Evolutionary conservation across 2,797 vertebrate species (phyloP).

Genomic region (Alca torda): DNA sequence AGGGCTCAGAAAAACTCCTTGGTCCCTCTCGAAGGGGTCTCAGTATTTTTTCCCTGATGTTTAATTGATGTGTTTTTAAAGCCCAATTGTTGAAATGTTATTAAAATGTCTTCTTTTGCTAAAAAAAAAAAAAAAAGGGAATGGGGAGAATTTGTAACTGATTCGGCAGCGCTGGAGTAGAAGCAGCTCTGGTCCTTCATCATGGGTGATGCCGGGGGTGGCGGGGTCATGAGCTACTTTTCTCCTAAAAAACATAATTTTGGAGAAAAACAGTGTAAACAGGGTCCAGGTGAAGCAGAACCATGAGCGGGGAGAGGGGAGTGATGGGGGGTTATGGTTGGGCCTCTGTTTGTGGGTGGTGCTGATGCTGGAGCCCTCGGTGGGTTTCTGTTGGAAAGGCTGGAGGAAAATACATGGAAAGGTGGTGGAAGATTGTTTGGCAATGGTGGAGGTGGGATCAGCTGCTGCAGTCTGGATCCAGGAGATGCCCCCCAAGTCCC

Average conservation of each 20-base stretch:
- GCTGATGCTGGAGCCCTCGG: background rate
- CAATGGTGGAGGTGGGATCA: background rate
- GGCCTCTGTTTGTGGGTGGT: background rate
- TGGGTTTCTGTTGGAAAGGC: background rate
- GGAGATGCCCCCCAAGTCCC: background rate
- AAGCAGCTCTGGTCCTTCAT: rapidly evolving
- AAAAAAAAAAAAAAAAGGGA: background rate
- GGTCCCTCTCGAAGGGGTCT: no score
- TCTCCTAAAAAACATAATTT: background rate
- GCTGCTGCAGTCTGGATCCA: background rate
- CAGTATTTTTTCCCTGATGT: rapidly evolving
- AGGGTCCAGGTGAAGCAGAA: background rate
- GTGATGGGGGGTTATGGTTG: background rate
- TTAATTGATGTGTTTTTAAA: background rate
- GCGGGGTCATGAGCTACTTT: background rate
- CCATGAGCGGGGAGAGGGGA: background rate
- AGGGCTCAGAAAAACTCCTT: background rate
- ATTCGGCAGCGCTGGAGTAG: background rate
- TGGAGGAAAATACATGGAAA: background rate
- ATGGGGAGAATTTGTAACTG: background rate
- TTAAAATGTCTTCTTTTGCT: rapidly evolving
- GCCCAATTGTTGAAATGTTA: rapidly evolving
- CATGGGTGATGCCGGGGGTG: background rate
- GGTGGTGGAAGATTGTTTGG: background rate
- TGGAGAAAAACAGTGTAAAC: background rate